Conservation (phyloP, 2,113 vertebrate species). For the Chaetodon auriga region DNA sequence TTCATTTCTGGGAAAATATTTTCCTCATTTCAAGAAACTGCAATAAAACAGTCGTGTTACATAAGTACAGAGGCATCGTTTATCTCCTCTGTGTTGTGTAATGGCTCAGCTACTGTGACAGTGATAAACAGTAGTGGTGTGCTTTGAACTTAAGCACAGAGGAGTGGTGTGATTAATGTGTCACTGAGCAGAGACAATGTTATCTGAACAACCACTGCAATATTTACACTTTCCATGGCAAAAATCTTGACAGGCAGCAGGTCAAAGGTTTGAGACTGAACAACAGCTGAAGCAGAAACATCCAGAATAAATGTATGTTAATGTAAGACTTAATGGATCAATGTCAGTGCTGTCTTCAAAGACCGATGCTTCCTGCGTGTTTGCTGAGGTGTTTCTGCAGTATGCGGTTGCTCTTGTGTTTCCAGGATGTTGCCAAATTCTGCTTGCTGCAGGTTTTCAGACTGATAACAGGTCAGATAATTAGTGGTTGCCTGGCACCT, state of each 20-base stretch:
- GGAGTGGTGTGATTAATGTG: not conserved
- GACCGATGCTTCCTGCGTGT: too few relatives aligned
- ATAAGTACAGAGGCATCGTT: not conserved
- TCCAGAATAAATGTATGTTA: too few relatives aligned
- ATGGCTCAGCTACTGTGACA: not conserved
- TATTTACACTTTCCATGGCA: not conserved
- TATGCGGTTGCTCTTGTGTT: too few relatives aligned
- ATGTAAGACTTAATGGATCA: too few relatives aligned
- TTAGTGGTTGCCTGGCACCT: too few relatives aligned
- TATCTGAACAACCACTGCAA: not conserved
- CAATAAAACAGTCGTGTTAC: not conserved
- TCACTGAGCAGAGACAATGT: not conserved
- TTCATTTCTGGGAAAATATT: not conserved
- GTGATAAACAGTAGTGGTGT: not conserved
- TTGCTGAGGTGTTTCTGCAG: too few relatives aligned
- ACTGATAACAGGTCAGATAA: too few relatives aligned
- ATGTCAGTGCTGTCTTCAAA: too few relatives aligned
- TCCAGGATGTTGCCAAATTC: too few relatives aligned
- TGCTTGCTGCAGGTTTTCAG: too few relatives aligned
- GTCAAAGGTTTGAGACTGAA: not conserved
- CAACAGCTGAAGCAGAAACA: not conserved
- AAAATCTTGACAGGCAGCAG: not conserved
- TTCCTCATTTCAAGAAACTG: not conserved
- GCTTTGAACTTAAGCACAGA: conserved; percentile 15
- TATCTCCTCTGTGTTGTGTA: not conserved